Percentiles rank a stretch among this genome's conserved stretches.
phyloP scores from a whole-genome alignment of 2,797 vertebrate species.

The Gallinago stenura region DNA sequence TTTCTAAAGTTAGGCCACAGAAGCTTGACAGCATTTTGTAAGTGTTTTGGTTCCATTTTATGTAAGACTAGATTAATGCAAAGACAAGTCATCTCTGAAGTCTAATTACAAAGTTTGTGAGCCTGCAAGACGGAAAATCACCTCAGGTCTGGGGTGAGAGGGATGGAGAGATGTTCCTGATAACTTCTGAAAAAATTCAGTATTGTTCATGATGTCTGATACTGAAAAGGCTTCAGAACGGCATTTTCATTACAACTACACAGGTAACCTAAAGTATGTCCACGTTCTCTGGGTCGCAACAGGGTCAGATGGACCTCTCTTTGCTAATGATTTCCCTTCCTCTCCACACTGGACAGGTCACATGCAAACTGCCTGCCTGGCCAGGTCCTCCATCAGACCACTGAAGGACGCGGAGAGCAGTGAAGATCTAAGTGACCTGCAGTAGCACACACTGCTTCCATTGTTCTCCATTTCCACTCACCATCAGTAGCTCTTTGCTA shows the following conservation, averaged over 20 bases:
- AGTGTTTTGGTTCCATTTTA: not conserved
- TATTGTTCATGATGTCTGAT: not conserved
- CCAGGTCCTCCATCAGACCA: not conserved
- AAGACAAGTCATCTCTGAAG: not conserved
- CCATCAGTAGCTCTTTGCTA: not conserved
- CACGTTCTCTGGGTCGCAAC: not conserved
- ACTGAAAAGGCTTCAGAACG: not conserved
- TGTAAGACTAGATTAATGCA: not conserved
- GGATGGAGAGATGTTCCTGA: not conserved
- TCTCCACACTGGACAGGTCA: not conserved
- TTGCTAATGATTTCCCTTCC: not conserved
- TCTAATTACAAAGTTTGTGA: not conserved
- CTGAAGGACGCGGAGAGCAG: not conserved
- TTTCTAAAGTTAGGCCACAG: not conserved
- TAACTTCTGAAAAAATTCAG: not conserved
- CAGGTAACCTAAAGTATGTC: not conserved
- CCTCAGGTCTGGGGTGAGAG: not conserved
- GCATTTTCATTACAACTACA: not conserved
- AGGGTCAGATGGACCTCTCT: not conserved
- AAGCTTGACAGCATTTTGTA: not conserved
- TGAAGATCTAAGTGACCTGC: not conserved
- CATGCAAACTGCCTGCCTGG: not conserved
- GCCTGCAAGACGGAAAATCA: not conserved
- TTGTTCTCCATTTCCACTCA: not conserved
- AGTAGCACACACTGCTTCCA: not conserved